A percentile compares a stretch with the other conserved stretches of the same genome.
phyloP scores from a whole-genome alignment of 2,113 vertebrate genomes.

The Phalacrocorax aristotelis region DNA sequence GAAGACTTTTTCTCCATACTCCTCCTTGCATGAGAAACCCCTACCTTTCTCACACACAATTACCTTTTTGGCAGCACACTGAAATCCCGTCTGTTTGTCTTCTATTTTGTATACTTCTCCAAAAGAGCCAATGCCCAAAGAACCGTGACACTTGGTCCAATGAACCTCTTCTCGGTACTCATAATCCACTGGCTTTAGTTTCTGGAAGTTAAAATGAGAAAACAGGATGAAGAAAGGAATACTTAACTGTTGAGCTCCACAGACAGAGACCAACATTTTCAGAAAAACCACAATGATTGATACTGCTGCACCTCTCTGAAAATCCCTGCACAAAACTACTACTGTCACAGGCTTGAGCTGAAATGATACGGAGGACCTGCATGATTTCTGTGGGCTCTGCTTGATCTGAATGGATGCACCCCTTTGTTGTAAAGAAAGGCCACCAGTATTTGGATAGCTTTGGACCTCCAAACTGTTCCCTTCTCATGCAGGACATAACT shows the following conservation, averaged over 20 bases:
- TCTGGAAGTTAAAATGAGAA: slow-evolving; percentile 69
- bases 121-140: slow-evolving; percentile 88
- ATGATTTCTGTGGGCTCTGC: not conserved
- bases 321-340: not conserved
- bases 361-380: accelerated
- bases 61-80: slow-evolving; percentile 95
- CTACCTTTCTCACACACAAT: not conserved
- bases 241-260: not conserved
- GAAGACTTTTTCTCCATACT: not conserved
- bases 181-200: slow-evolving; percentile 86
- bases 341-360: not conserved
- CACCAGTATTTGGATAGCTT: not conserved
- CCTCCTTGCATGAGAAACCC: not conserved
- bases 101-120: slow-evolving; percentile 88
- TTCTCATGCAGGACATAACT: not conserved
- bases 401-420: not conserved
- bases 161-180: slow-evolving; percentile 91
- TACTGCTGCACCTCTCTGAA: not conserved
- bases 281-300: not conserved
- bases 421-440: not conserved
- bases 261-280: not conserved
- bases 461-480: not conserved
- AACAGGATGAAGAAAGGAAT: not conserved
- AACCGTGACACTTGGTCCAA: slow-evolving; percentile 77
- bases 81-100: slow-evolving; percentile 88